Percentiles rank a stretch among this genome's conserved stretches.
These are phyloP conservation scores for Delphinapterus leucas DNA, from an alignment of 2,113 vertebrate species.

Conservation along the genomic window DNA sequence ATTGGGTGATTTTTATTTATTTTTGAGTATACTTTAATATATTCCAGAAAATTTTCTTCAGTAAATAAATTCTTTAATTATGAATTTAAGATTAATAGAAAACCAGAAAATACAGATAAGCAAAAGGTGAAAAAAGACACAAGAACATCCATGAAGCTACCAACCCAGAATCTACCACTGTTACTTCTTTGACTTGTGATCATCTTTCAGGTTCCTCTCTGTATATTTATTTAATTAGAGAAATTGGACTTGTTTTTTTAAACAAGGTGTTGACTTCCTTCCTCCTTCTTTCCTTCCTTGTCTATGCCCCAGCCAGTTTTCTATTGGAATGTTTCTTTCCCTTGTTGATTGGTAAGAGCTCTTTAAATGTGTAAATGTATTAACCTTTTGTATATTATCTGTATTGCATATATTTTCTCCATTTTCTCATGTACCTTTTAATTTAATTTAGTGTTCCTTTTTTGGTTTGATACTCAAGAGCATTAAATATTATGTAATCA, in stretches of 20 bases:
- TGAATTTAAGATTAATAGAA: not conserved
- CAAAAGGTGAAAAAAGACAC: not conserved
- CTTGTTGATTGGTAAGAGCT: not conserved
- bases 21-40: not conserved
- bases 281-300: not conserved
- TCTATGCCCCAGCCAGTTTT: not conserved
- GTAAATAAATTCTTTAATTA: not conserved
- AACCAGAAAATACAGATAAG: slow-evolving; percentile 5
- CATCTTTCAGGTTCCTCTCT: not conserved
- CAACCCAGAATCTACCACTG: not conserved
- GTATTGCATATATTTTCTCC: not conserved
- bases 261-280: not conserved
- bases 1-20: not conserved
- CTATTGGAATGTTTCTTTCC: not conserved
- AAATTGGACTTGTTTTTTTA: not conserved
- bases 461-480: not conserved
- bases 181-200: not conserved
- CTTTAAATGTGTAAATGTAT: slow-evolving; percentile 3
- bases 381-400: not conserved
- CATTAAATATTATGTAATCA: not conserved
- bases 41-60: not conserved
- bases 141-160: not conserved
- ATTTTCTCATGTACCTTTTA: not conserved
- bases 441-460: slow-evolving; percentile 9
- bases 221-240: not conserved